Percentiles rank a stretch among this genome's conserved stretches.
Conservation (phyloP, 2,797 vertebrate genomes). For the Ciconia nigra region DNA sequence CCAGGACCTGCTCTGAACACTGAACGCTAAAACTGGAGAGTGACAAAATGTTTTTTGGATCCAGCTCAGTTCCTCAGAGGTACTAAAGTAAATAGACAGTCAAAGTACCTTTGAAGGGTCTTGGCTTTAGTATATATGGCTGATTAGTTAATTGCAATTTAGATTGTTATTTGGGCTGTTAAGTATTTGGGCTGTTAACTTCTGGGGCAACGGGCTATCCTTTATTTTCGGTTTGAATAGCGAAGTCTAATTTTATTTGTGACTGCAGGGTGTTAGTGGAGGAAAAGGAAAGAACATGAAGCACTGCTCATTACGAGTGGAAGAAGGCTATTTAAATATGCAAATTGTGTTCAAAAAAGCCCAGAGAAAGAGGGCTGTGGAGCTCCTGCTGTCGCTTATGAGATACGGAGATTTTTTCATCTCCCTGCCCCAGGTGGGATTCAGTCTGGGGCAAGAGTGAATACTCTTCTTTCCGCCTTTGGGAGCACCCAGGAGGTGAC, state of each 20-base stretch:
- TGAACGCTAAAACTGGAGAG: neutral
- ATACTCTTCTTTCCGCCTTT: neutral
- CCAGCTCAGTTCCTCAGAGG: neutral
- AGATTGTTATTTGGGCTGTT: neutral
- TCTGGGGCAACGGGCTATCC: neutral
- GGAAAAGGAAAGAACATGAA: neutral
- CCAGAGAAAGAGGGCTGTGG: neutral
- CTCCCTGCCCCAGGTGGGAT: neutral
- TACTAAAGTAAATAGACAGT: neutral
- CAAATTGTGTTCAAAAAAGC: neutral
- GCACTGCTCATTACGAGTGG: neutral
- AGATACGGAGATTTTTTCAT: neutral
- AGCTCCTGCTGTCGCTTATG: neutral
- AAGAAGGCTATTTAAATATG: neutral
- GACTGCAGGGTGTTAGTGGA: neutral
- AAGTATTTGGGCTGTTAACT: neutral
- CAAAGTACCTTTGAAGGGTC: neutral
- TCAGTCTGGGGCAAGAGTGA: neutral
- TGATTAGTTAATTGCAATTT: neutral
- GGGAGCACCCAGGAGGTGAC: neutral
- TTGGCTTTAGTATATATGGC: neutral
- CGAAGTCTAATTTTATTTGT: neutral
- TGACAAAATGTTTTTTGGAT: neutral
- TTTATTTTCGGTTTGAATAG: neutral
- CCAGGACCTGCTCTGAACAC: neutral